Percentiles rank a stretch among this genome's conserved stretches.
phyloP scores from a whole-genome alignment of 1,140 invertebrate species.

The Megalopta genalis region DNA sequence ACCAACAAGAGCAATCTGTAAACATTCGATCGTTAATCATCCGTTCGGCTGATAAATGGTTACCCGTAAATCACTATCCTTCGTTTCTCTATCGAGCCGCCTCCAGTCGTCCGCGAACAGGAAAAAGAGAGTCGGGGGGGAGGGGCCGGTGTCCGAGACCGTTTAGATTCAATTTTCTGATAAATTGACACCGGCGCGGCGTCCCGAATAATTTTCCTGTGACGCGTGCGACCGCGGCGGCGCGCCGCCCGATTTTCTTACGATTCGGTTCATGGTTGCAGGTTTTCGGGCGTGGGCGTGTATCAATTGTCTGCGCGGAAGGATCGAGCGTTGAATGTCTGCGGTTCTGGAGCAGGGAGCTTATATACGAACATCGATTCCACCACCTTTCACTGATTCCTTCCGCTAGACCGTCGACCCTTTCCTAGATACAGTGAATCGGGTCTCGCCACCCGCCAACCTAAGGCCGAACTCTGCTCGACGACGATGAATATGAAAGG shows the following conservation, averaged over 20 bases:
- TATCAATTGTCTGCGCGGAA: conserved; percentile 52
- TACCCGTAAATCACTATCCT: background rate
- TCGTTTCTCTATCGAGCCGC: background rate
- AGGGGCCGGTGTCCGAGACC: background rate
- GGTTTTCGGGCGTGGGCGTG: conserved; percentile 33
- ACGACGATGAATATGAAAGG: conserved; percentile 39
- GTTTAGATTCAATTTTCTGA: conserved; percentile 1
- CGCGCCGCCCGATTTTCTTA: conserved; percentile 62
- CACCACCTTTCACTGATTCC: conserved; percentile 74
- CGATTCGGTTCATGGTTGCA: conserved; percentile 69
- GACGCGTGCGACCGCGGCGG: background rate
- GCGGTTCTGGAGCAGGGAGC: conserved; percentile 48
- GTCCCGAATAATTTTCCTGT: background rate
- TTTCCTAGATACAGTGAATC: conserved; percentile 45
- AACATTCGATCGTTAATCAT: conserved; percentile 24
- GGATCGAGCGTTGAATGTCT: conserved; percentile 64
- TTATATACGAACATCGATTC: conserved; percentile 76
- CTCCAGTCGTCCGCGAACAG: background rate
- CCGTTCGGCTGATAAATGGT: background rate
- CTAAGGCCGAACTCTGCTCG: conserved; percentile 15
- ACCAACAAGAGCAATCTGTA: conserved; percentile 66
- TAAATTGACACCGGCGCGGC: background rate
- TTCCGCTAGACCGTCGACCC: conserved; percentile 37
- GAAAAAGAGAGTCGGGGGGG: background rate
- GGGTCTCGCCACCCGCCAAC: conserved; percentile 8